Base-by-base conservation (phyloP, 1,140 invertebrate species). In the Ostrea edulis region DNA sequence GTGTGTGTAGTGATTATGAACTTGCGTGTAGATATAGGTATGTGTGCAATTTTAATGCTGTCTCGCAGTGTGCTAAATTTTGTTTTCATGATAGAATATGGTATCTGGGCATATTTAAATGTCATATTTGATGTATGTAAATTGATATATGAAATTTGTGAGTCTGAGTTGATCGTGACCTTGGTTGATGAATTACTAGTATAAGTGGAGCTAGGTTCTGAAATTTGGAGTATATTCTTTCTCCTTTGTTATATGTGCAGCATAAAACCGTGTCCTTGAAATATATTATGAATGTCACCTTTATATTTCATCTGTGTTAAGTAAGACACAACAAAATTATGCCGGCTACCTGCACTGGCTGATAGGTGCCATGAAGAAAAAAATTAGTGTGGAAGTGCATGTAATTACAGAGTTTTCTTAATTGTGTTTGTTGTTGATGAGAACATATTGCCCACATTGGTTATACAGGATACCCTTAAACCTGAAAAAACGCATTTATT, bases 241-340 rank as follows among this genome's bases (percentile, higher is more conserved):
- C 68, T 77, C 35, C 29, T 77, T 71, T 14, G 7, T 2, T 12
- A 35, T 11, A 9, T 14, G 22, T 77, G 25, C 25, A 77, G 29
- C 12, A 12, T 9, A 22, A 71, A 29, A 17, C n/a, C 7, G 54
- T 77, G 68, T 77, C 68, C 68, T 77, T 77, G 68, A 77, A 62
- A 77, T 62, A 77, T 29, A 29, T 62, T 77, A 35, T 77, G 68
- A 77, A 77, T 25, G 68, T 77, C 68, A 77, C 68, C 68, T 77
- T 77, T 77, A 35, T 12, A 12, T 25, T 62, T 1, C 0, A 20
- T 62, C 17, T 20, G 14, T 62, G 55, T 62, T 17, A 62, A 62
- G 14, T 62, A 62, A 8, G 14, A 62, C 55, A 20, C 14, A 20
- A 62, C 0, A n/a, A n/a, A 62, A 62, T 17, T 12, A 58, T 17